Percentiles rank a stretch among this genome's conserved stretches.
Evolutionary conservation across 2,797 vertebrate genomes (phyloP).

Genomic region (Microchirus variegatus): DNA sequence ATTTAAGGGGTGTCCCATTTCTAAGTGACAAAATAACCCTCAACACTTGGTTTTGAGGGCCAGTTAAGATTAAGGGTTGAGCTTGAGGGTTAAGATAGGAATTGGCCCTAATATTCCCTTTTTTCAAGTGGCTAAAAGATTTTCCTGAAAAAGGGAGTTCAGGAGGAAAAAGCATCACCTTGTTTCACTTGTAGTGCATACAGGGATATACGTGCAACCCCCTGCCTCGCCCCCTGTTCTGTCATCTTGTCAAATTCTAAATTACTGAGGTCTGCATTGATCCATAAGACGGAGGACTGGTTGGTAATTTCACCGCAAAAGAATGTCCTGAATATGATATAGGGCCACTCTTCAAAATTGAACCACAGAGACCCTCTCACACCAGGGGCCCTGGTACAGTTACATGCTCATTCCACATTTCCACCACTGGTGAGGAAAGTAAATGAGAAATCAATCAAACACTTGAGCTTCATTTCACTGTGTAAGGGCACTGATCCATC

Average conservation of each 20-base stretch:
- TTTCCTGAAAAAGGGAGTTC: too few species aligned
- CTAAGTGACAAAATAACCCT: too few species aligned
- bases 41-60: too few species aligned
- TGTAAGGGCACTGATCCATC: constrained; percentile 71
- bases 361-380: constrained; percentile 8
- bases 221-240: not conserved
- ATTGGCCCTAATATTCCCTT: too few species aligned
- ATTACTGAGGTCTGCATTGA: constrained; percentile 30
- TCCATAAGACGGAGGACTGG: constrained; percentile 18
- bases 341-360: constrained; percentile 29
- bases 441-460: constrained; percentile 70
- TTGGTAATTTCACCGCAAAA: constrained; percentile 34
- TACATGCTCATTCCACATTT: constrained; percentile 28
- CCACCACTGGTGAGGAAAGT: constrained; percentile 50
- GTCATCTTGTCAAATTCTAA: constrained; percentile 9
- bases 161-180: not conserved
- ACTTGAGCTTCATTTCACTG: constrained; percentile 70
- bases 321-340: constrained; percentile 35
- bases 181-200: not conserved
- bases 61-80: too few species aligned
- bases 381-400: constrained; percentile 9
- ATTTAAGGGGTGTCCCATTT: too few species aligned
- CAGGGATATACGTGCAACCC: not conserved
- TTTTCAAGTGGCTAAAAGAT: too few species aligned
- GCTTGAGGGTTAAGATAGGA: too few species aligned